Evolutionary conservation across 2,113 vertebrate species (phyloP), one percentile per base, ranked within the genome.

Genomic region (Hypomesus transpacificus): DNA sequence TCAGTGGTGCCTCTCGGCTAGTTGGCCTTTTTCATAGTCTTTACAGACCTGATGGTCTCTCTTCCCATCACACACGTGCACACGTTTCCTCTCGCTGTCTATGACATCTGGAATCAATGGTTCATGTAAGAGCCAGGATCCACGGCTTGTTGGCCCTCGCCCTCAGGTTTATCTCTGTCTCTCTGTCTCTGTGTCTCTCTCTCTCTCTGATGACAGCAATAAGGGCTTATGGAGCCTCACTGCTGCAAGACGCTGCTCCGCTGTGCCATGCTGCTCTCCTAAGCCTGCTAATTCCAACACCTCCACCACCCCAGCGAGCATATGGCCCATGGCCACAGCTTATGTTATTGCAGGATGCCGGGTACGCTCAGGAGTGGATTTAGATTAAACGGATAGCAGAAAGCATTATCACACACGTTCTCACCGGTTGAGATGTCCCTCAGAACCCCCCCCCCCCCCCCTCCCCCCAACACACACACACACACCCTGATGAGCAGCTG

Each of bases 301-400:
- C 24, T 78, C 76, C 76, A 73, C 67, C 53, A 72, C 69, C 75
- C 74, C 68, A 74, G 72, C 73, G 56, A 77, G 50, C 70, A 20
- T 59, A 7, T 46, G 68, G 80, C 82, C 83, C 73, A 17, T 56
- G 70, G 78, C 80, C 64, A 26, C 46, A 72, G 75, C 63, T 76
- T 75, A 67, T 57, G 77, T 67, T 39, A 34, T 61, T 61, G 67
- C 52, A 61, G 77, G 71, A 67, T 73, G 83, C 71, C 8, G 57
- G 57, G 73, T 24, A 77, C 65, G 58, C 71, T 71, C 67, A 20
- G 73, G 68, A 70, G 78, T 60, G 84, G 85, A 79, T 89, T 87
- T 84, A 78, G 82, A 88, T 88, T 60, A 80, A 82, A 82, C 71
- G 46, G 82, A 87, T 80, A 84, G 79, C 71, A n/a, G 82, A 87